A percentile compares a stretch with the other conserved stretches of the same genome.
phyloP scores from a whole-genome alignment of 1,140 invertebrate species.

The Pseudomyrmex pallidus region DNA sequence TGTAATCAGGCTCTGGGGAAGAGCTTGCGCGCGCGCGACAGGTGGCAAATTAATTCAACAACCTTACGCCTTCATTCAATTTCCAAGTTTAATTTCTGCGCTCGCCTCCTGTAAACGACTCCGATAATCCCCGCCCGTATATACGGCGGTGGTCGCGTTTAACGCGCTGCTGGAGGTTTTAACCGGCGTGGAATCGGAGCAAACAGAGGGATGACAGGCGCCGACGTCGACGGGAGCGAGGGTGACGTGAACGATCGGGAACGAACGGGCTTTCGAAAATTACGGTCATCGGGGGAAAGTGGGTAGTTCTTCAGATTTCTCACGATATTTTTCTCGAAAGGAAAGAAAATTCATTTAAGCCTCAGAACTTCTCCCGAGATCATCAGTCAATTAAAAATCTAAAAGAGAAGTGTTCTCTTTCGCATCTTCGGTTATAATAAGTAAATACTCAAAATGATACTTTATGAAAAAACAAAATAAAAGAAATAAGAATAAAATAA shows the following conservation, averaged over 20 bases:
- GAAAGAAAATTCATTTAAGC: neutral
- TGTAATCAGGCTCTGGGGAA: conserved; percentile 29
- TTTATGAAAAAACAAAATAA: neutral
- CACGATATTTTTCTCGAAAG: conserved; percentile 18
- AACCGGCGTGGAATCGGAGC: conserved; percentile 40
- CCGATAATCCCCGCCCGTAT: conserved; percentile 54
- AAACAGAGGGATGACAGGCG: conserved; percentile 42
- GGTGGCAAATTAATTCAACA: conserved; percentile 64
- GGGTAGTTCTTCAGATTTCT: neutral
- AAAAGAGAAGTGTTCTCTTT: neutral
- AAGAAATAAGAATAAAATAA: neutral
- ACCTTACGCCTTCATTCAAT: conserved; percentile 56
- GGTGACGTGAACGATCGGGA: conserved; percentile 21
- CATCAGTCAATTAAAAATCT: neutral
- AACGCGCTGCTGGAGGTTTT: conserved; percentile 54
- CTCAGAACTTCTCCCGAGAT: neutral
- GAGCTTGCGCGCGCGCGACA: conserved; percentile 46
- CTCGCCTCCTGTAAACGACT: conserved; percentile 50
- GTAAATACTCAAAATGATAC: neutral
- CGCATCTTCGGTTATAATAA: neutral
- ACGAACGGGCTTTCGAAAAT: conserved; percentile 34
- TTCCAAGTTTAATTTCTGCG: conserved; percentile 66
- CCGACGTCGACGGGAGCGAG: conserved; percentile 1
- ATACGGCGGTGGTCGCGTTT: conserved; percentile 35
- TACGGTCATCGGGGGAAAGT: neutral